These are phyloP conservation scores for Paraplagusia blochii DNA, from an alignment of 2,113 vertebrate species.

Conservation along the genomic window DNA sequence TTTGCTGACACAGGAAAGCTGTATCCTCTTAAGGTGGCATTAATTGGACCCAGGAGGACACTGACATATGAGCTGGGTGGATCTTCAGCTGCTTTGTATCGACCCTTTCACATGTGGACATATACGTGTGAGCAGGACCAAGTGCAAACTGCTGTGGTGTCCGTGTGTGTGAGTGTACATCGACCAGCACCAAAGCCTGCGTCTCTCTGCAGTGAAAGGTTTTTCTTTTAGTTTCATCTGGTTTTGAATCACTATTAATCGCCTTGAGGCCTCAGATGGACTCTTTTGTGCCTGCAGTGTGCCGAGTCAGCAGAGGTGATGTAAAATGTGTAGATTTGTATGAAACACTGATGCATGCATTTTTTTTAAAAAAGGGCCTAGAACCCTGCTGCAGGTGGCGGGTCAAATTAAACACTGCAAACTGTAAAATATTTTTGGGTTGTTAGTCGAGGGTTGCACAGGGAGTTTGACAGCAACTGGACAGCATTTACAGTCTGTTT, in stretches of 20 bases:
- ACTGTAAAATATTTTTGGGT: too few species aligned
- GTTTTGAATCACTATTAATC: slow-evolving; percentile 86
- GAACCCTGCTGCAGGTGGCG: slow-evolving; percentile 29
- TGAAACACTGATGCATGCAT: slow-evolving; percentile 45
- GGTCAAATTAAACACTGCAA: slow-evolving; percentile 2
- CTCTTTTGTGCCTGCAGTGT: slow-evolving; percentile 31
- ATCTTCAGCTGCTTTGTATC: slow-evolving; percentile 57
- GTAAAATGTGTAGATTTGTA: slow-evolving; percentile 42
- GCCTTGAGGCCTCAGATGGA: slow-evolving; percentile 43
- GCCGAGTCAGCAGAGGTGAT: slow-evolving; percentile 36
- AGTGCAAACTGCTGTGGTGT: slow-evolving; percentile 2
- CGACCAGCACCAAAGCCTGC: slow-evolving; percentile 25
- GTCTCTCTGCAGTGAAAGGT: slow-evolving; percentile 20
- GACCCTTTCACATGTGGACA: slow-evolving; percentile 28
- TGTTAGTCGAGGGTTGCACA: too few species aligned
- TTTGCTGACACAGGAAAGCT: slow-evolving; percentile 53
- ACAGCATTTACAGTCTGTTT: too few species aligned
- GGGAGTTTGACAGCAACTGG: too few species aligned
- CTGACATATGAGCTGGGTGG: slow-evolving; percentile 51
- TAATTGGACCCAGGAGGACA: slow-evolving; percentile 62
- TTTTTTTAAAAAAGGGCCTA: slow-evolving; percentile 1
- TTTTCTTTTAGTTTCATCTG: slow-evolving; percentile 29
- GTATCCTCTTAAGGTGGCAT: slow-evolving; percentile 40
- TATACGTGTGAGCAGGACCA: slow-evolving; percentile 11
- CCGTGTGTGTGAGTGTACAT: slow-evolving; percentile 9